Conservation (phyloP, 2,888 invertebrate species). For the Perithous albicinctus region DNA sequence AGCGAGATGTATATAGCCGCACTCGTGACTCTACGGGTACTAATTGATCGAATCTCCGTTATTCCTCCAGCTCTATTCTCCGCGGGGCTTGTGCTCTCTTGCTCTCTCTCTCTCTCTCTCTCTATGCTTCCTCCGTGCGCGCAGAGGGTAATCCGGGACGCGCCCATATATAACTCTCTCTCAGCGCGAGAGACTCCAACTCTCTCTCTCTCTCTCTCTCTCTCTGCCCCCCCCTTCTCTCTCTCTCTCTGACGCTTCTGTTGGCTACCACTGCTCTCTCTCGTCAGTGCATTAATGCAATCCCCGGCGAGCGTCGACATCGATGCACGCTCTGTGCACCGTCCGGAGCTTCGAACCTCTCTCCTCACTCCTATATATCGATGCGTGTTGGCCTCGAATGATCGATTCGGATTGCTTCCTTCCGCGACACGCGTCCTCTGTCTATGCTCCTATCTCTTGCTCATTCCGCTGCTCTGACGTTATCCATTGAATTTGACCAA, state of each 20-base stretch:
- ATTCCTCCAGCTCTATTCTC: slow-evolving; percentile 48
- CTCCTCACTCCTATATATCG: slow-evolving; percentile 34
- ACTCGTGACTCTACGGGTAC: slow-evolving; percentile 25
- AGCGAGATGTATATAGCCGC: slow-evolving; percentile 22
- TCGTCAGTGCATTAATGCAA: slow-evolving; percentile 60
- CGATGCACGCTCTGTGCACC: slow-evolving; percentile 47
- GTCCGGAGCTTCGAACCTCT: slow-evolving; percentile 30
- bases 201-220: slow-evolving; percentile 41
- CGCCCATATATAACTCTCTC: slow-evolving; percentile 47
- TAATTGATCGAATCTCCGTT: slow-evolving; percentile 57
- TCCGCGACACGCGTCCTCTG: slow-evolving; percentile 55
- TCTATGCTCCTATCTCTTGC: not conserved
- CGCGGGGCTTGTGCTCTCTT: slow-evolving; percentile 26
- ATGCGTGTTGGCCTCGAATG: slow-evolving; percentile 63
- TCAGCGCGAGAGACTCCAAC: no score
- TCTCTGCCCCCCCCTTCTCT: slow-evolving; percentile 20
- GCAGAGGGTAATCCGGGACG: slow-evolving; percentile 59
- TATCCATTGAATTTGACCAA: not conserved
- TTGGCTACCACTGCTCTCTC: slow-evolving; percentile 25
- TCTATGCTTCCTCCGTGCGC: slow-evolving; percentile 31
- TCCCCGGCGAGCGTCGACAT: slow-evolving; percentile 55
- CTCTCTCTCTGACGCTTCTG: slow-evolving; percentile 20
- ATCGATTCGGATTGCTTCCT: slow-evolving; percentile 66
- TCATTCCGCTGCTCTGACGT: slow-evolving; percentile 1
- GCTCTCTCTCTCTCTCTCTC: slow-evolving; percentile 15